These are phyloP conservation scores for Pimephales promelas DNA, from an alignment of 2,113 vertebrate species.

Conservation along the genomic window DNA sequence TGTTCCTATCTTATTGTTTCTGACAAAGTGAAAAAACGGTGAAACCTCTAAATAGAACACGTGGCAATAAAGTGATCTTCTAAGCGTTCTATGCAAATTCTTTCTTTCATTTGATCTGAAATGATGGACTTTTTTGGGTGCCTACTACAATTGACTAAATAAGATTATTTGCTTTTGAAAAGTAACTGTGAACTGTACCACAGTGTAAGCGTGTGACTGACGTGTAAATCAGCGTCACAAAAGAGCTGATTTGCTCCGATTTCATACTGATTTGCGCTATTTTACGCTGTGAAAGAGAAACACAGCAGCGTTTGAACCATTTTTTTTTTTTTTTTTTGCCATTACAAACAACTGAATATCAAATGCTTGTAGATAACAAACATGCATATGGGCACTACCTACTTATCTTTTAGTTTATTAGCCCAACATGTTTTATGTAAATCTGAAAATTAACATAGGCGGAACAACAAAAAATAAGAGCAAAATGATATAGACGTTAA, in stretches of 20 bases:
- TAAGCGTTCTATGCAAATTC: not conserved
- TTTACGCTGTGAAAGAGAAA: slow-evolving; percentile 56
- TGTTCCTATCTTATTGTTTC: slow-evolving; percentile 59
- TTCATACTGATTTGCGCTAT: slow-evolving; percentile 74
- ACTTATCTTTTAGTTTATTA: not conserved
- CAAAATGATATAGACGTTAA: not conserved
- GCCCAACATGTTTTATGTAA: not conserved
- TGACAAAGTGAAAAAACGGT: not conserved
- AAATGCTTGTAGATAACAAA: slow-evolving; percentile 44
- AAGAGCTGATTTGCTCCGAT: slow-evolving; percentile 63
- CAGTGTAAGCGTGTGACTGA: slow-evolving; percentile 73
- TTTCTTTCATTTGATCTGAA: not conserved
- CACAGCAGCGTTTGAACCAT: slow-evolving; percentile 49
- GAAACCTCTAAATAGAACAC: not conserved
- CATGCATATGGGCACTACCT: not conserved
- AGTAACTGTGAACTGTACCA: slow-evolving; percentile 38
- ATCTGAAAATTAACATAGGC: not conserved
- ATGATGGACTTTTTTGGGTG: not conserved
- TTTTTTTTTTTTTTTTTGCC: slow-evolving; percentile 57
- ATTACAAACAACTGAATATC: slow-evolving; percentile 58
- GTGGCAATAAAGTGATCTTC: slow-evolving; percentile 29
- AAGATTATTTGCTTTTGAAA: not conserved
- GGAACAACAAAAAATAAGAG: not conserved
- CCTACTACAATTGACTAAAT: not conserved
- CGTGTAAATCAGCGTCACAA: slow-evolving; percentile 71